Conservation (phyloP, 2,113 vertebrate genomes). For the Actinemys pallida region DNA sequence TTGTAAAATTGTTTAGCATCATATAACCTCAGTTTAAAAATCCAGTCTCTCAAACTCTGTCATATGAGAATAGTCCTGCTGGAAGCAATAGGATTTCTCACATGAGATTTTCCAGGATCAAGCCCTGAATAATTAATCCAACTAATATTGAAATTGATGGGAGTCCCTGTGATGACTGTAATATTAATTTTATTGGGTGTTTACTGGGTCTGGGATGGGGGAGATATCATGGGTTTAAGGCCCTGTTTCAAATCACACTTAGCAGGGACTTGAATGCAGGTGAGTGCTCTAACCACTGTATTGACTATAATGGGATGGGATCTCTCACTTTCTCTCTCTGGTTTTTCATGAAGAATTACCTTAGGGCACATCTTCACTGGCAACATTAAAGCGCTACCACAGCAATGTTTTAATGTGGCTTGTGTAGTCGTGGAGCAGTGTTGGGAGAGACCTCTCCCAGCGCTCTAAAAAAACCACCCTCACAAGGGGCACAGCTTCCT, state of each 20-base stretch:
- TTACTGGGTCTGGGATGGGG: background rate
- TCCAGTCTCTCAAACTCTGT: background rate
- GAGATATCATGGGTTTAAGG: background rate
- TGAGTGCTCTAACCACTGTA: background rate
- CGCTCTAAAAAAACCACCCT: too few relatives aligned
- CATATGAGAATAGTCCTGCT: background rate
- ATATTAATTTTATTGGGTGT: background rate
- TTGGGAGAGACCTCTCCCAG: too few relatives aligned
- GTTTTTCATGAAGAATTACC: background rate
- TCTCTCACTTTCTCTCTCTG: background rate
- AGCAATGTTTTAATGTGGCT: too few relatives aligned
- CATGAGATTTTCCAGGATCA: slow-evolving; percentile 3
- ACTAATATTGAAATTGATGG: slow-evolving; percentile 26
- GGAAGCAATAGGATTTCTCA: background rate
- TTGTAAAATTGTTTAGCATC: background rate
- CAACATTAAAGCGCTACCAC: too few relatives aligned
- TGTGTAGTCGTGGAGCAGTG: too few relatives aligned
- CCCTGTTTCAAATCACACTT: background rate
- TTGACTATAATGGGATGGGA: background rate
- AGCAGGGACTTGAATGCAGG: background rate
- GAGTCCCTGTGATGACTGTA: background rate
- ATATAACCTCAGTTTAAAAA: background rate
- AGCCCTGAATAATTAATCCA: slow-evolving; percentile 6
- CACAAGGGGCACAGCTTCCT: too few relatives aligned
- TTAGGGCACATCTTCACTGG: too few relatives aligned